Evolutionary conservation across 53 echinoderm and acorn worm species (phyloP), one percentile per base, ranked within the genome.

Genomic region (Holothuria scabra): DNA sequence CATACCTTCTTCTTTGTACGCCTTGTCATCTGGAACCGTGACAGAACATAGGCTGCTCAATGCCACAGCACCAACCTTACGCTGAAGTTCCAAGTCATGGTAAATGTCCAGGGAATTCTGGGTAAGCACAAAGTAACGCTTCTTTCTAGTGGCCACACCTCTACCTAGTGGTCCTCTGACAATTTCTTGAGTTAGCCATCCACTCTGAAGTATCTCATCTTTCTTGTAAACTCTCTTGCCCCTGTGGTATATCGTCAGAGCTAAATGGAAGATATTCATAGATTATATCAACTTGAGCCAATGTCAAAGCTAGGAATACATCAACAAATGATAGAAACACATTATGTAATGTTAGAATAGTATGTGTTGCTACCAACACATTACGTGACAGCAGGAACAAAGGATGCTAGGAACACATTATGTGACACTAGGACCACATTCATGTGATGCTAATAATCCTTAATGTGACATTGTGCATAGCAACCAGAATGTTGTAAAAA

Each of bases 31-130:
- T 1, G 97, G 97, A 67, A 92, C 87, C 3, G 94, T 94, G 34
- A 97, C 97, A 3, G 97, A 97, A 83, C 97, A 97, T 66, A 97
- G 85, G 70, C 94, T 92, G 82, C 95, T 95, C 28, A 97, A 87
- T 2, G 94, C 97, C 16, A 97, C 91, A 12, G 94, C 94, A 19
- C 97, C 97, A 79, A 97, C 90, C 86, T 97, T 97, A 63, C 95
- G 94, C 67, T 87, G 87, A 28, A 92, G 84, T 59, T 97, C 97
- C 37, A 94, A 80, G 44, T 92, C 95, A 52, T 90, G 90, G 85
- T 97, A 97, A 80, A 89, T 90, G 83, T 97, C 97, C 76, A 97
- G 35, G 28, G 97, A 92, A 86, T 95, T 92, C 33, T 89, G 87
- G 14, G 97, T 97, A 62, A 97, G 90, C 25, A 94, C 90, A 41